Percentiles rank a stretch among this genome's conserved stretches.
Evolutionary conservation across 2,113 vertebrate genomes (phyloP).

Genomic region (Salvelinus alpinus): DNA sequence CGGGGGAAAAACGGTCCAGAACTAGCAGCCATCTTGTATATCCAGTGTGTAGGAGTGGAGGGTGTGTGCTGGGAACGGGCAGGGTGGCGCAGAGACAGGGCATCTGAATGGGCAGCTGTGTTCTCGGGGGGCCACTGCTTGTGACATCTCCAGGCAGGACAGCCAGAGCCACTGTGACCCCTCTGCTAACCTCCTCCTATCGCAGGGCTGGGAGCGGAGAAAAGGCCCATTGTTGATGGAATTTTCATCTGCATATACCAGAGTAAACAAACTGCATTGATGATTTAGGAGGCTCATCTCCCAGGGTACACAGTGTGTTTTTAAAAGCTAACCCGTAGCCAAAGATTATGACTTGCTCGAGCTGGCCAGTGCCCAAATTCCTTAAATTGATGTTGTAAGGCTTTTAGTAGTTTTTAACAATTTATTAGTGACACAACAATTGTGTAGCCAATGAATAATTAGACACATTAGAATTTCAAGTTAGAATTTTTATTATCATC

Average conservation of each 20-base stretch:
- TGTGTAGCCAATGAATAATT: too few relatives aligned
- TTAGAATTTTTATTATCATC: too few relatives aligned
- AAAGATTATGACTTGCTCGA: too few relatives aligned
- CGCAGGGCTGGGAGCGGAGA: neutral
- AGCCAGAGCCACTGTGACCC: slow-evolving; percentile 4
- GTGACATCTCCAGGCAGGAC: slow-evolving; percentile 55
- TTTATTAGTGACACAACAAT: too few relatives aligned
- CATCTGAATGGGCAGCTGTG: slow-evolving; percentile 51
- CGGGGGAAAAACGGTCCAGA: slow-evolving; percentile 15
- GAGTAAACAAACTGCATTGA: slow-evolving; percentile 21
- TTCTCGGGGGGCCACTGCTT: slow-evolving; percentile 35
- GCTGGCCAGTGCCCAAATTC: too few relatives aligned
- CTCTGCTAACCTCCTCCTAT: slow-evolving; percentile 21
- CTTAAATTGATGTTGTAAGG: too few relatives aligned
- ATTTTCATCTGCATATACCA: slow-evolving; percentile 2
- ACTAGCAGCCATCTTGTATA: slow-evolving; percentile 52
- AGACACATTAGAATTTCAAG: too few relatives aligned
- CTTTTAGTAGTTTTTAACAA: too few relatives aligned
- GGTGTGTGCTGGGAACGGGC: slow-evolving; percentile 9
- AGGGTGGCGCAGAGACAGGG: neutral
- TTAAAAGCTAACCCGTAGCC: too few relatives aligned
- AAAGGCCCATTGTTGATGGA: slow-evolving; percentile 26
- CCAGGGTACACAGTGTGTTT: neutral
- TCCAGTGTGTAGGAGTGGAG: neutral
- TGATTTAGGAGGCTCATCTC: slow-evolving; percentile 1